These are phyloP conservation scores for Nebria salina DNA, from an alignment of 2,888 invertebrate species.

Conservation along the genomic window DNA sequence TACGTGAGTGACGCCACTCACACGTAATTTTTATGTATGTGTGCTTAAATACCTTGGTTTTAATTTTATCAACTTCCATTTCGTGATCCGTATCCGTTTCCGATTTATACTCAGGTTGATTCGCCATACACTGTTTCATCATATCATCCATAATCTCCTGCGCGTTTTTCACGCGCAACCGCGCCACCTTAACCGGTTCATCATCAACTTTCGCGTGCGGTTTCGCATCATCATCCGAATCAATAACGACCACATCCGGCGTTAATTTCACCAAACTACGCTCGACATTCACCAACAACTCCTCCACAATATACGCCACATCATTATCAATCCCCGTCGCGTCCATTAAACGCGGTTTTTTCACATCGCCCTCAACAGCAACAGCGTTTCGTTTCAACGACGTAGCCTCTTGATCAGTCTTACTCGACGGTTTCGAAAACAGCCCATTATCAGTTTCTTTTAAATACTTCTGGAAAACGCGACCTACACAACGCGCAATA, in stretches of 20 bases:
- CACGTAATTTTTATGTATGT: no score
- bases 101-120: slow-evolving; percentile 51
- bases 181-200: neutral
- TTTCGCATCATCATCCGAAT: slow-evolving; percentile 53
- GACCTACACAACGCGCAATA: slow-evolving; percentile 69
- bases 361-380: slow-evolving; percentile 5
- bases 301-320: slow-evolving; percentile 50
- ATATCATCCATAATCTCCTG: slow-evolving; percentile 63
- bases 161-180: slow-evolving; percentile 54
- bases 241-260: slow-evolving; percentile 53
- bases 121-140: slow-evolving; percentile 63
- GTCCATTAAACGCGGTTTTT: slow-evolving; percentile 29
- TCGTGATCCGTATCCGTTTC: slow-evolving; percentile 57
- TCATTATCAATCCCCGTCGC: slow-evolving; percentile 23
- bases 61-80: slow-evolving; percentile 48
- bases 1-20: no score
- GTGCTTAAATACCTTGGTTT: slow-evolving; percentile 46
- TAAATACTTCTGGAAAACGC: slow-evolving; percentile 69
- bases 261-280: slow-evolving; percentile 39
- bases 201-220: slow-evolving; percentile 30
- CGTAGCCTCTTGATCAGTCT: slow-evolving; percentile 50
- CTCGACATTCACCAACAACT: slow-evolving; percentile 49
- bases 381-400: slow-evolving; percentile 50
- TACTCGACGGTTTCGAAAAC: slow-evolving; percentile 35
- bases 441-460: slow-evolving; percentile 56